These are phyloP conservation scores for Calvadosia cruxmelitensis DNA, from an alignment of 30 jellyfish, hydroid and myxozoan genomes.

Conservation along the genomic window DNA sequence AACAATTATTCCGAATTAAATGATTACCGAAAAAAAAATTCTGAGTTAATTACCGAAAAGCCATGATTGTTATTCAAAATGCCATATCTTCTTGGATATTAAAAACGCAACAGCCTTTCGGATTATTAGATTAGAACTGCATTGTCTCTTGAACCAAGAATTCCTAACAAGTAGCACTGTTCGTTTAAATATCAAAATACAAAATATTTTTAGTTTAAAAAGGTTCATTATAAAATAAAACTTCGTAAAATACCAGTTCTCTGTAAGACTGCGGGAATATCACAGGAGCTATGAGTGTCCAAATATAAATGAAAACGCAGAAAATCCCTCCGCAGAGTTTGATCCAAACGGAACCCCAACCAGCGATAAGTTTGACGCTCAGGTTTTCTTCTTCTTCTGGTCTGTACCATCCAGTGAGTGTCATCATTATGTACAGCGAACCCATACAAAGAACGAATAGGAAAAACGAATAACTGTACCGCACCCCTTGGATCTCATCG, in stretches of 20 bases:
- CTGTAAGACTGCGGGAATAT: constrained; percentile 66
- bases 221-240: constrained; percentile 13
- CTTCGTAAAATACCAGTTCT: constrained; percentile 68
- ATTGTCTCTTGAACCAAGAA: too few species aligned
- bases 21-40: too few species aligned
- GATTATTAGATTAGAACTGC: too few species aligned
- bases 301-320: constrained; percentile 79
- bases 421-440: constrained; percentile 72
- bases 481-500: constrained; percentile 77
- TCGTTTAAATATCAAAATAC: too few species aligned
- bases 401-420: constrained; percentile 82
- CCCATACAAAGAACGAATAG: constrained; percentile 43
- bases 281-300: constrained; percentile 94
- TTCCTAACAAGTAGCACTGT: too few species aligned
- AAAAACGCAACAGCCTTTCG: too few species aligned
- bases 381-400: constrained; percentile 92
- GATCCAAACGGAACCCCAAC: constrained; percentile 98
- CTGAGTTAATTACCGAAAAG: too few species aligned
- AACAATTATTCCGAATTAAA: too few species aligned
- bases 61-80: too few species aligned
- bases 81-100: too few species aligned
- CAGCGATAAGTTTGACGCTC: constrained; percentile 71
- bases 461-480: constrained; percentile 75
- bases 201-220: too few species aligned
- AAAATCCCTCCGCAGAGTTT: constrained; percentile 82